phyloP scores from a whole-genome alignment of 2,113 vertebrate genomes.

The Caretta caretta region DNA sequence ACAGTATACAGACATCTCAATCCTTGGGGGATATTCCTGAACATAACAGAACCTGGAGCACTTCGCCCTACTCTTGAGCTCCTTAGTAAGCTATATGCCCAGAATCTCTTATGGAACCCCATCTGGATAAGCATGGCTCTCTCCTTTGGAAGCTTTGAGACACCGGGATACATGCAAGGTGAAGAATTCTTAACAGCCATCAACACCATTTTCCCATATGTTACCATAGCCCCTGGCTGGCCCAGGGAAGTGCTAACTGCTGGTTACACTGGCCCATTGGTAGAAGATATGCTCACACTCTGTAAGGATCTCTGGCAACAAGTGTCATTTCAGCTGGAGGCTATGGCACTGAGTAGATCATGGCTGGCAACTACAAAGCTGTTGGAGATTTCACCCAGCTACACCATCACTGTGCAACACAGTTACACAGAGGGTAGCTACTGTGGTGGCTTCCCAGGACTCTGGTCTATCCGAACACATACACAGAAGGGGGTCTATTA shows the following conservation, averaged over 20 bases:
- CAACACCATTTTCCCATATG: conserved; percentile 76
- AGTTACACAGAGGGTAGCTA: not conserved
- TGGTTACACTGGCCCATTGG: conserved; percentile 69
- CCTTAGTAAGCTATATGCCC: conserved; percentile 67
- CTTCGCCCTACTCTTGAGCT: conserved; percentile 73
- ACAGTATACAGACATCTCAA: conserved; percentile 42
- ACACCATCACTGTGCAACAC: conserved; percentile 73
- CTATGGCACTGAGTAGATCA: conserved; percentile 4
- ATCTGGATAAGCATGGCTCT: conserved; percentile 83
- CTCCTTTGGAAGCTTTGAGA: conserved; percentile 57
- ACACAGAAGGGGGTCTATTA: conserved; percentile 73
- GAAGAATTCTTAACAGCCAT: conserved; percentile 74
- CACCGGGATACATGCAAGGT: conserved; percentile 67
- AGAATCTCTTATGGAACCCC: conserved; percentile 73
- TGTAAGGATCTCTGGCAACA: conserved; percentile 76
- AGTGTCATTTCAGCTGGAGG: conserved; percentile 80
- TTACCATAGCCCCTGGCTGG: conserved; percentile 80
- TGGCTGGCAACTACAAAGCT: not conserved
- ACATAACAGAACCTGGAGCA: conserved; percentile 64
- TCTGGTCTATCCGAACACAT: conserved; percentile 32
- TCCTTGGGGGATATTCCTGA: conserved; percentile 80
- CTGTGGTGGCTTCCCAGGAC: not conserved
- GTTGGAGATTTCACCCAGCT: conserved; percentile 47
- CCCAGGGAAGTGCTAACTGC: conserved; percentile 57
- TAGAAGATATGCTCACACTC: conserved; percentile 76